A percentile compares a stretch with the other conserved stretches of the same genome.
Conservation (phyloP, 2,113 vertebrate species). For the Psilopogon haemacephalus region DNA sequence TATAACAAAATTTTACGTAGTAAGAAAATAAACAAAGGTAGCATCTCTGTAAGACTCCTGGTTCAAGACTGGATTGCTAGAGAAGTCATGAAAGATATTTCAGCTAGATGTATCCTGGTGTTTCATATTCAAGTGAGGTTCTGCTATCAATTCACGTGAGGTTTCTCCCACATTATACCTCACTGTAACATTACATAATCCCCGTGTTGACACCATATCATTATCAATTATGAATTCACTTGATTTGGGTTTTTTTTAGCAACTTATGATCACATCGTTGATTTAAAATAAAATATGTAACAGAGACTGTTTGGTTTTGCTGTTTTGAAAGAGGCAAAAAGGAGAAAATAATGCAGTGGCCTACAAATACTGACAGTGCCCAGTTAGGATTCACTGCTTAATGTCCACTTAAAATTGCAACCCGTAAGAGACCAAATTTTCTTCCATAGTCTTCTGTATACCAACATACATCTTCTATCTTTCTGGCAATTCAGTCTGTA, state of each 20-base stretch:
- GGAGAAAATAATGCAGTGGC: slow-evolving; percentile 54
- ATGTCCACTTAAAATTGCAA: neutral
- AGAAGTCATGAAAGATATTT: neutral
- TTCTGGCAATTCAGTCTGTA: neutral
- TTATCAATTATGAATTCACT: neutral
- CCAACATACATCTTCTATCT: neutral
- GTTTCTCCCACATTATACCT: neutral
- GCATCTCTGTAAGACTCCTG: neutral
- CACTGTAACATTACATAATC: neutral
- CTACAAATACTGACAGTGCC: slow-evolving; percentile 59
- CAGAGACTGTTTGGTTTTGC: neutral
- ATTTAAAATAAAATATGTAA: neutral
- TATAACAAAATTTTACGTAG: neutral
- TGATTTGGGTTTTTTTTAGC: neutral
- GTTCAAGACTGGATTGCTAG: neutral
- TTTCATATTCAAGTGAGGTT: neutral
- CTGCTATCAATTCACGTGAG: neutral
- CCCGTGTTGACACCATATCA: neutral
- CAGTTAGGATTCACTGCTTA: neutral
- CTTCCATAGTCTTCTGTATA: neutral
- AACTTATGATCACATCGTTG: neutral
- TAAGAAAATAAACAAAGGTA: neutral
- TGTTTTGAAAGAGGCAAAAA: slow-evolving; percentile 39
- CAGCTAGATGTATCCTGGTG: neutral
- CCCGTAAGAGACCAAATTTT: neutral